These are phyloP conservation scores for Halocynthia aurantium DNA, from an alignment of 23 tunicate genomes.

Conservation along the genomic window DNA sequence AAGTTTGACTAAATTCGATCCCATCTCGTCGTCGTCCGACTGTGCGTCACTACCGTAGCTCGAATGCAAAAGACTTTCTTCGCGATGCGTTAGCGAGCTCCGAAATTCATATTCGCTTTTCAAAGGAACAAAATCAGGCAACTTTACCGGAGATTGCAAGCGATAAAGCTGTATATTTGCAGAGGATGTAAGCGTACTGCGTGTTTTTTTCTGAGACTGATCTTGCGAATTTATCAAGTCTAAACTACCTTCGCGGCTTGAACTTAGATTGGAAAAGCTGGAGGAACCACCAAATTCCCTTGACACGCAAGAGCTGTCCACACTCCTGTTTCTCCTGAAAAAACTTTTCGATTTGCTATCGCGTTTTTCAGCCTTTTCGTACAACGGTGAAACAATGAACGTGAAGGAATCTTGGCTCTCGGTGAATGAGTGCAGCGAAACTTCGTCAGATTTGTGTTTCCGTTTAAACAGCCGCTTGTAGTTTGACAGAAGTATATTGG, in stretches of 20 bases:
- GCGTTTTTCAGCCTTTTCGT: constrained; percentile 6
- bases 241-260: not conserved
- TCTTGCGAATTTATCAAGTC: not conserved
- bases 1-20: not conserved
- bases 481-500: constrained; percentile 7
- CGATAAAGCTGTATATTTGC: too few species aligned
- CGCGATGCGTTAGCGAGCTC: too few species aligned
- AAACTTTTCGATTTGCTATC: too few species aligned
- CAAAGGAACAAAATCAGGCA: too few species aligned
- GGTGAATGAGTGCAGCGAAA: not conserved
- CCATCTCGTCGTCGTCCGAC: constrained; percentile 9
- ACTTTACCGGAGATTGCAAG: too few species aligned
- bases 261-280: not conserved
- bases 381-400: constrained; percentile 20
- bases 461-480: constrained; percentile 16
- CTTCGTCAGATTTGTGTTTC: not conserved
- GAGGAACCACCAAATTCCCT: not conserved
- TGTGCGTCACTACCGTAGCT: not conserved
- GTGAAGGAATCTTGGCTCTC: constrained; percentile 16
- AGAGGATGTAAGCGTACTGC: too few species aligned
- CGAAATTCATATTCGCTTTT: too few species aligned
- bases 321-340: not conserved
- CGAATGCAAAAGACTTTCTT: too few species aligned
- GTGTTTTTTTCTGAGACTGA: too few species aligned
- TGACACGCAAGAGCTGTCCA: not conserved